Conservation (phyloP, 2,888 invertebrate genomes). For the Noctua janthina region DNA sequence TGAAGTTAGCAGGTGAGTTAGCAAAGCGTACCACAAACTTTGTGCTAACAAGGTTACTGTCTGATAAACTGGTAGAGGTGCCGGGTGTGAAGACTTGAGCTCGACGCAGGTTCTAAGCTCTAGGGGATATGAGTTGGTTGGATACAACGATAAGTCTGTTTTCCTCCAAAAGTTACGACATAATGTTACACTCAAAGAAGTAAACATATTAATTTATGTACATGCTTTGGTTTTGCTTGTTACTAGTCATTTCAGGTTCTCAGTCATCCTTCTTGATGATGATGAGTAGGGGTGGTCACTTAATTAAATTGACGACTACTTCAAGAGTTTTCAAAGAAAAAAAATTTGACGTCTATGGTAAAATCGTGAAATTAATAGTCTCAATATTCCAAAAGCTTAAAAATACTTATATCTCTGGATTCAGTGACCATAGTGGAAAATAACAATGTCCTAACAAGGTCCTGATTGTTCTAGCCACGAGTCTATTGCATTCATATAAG, state of each 20-base stretch:
- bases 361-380: too few species aligned
- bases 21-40: conserved; percentile 23
- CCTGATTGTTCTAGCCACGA: not conserved
- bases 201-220: not conserved
- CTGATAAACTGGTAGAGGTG: not conserved
- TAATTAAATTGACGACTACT: not conserved
- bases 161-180: not conserved
- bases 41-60: conserved; percentile 38
- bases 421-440: not conserved
- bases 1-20: conserved; percentile 52
- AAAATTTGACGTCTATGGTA: not conserved
- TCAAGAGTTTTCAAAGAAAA: not conserved
- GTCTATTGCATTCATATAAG: not conserved
- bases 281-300: too few species aligned
- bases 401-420: not conserved
- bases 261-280: not conserved
- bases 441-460: not conserved
- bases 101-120: not conserved
- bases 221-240: not conserved
- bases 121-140: not conserved
- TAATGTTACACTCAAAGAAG: not conserved
- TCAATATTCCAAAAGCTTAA: not conserved
- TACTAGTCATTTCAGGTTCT: not conserved
- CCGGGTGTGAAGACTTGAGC: not conserved
- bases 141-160: not conserved